phyloP scores from a whole-genome alignment of 2,888 invertebrate genomes.

The Sycophila texana region DNA sequence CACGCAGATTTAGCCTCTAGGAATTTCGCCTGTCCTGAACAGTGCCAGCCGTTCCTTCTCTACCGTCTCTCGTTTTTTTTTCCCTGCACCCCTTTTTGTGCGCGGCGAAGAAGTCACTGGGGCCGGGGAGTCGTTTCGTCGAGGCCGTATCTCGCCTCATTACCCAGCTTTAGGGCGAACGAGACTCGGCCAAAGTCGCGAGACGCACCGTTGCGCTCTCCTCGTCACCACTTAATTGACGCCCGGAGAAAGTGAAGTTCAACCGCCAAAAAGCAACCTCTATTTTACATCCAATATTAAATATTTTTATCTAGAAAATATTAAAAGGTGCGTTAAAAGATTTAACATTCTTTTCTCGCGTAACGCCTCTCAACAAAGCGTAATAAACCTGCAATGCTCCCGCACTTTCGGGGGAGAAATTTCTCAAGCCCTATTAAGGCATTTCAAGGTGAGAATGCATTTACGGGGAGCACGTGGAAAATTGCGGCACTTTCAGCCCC shows the following conservation, averaged over 20 bases:
- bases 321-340: too few relatives aligned
- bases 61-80: slow-evolving; percentile 14
- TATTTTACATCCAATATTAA: neutral
- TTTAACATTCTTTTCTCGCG: neutral
- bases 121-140: slow-evolving; percentile 16
- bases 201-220: slow-evolving; percentile 1
- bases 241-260: neutral
- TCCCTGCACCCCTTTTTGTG: neutral
- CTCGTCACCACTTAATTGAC: neutral
- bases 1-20: slow-evolving; percentile 18
- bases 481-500: slow-evolving; percentile 2
- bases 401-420: slow-evolving; percentile 23
- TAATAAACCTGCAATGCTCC: too few relatives aligned
- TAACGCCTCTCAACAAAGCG: neutral
- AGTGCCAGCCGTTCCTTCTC: slow-evolving; percentile 10
- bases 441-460: slow-evolving; percentile 30
- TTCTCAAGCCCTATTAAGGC: slow-evolving; percentile 38
- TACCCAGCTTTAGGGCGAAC: slow-evolving; percentile 60
- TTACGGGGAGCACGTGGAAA: slow-evolving; percentile 16
- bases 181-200: neutral
- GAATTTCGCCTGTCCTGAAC: slow-evolving; percentile 15
- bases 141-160: slow-evolving; percentile 70
- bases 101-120: slow-evolving; percentile 55
- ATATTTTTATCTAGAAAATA: too few relatives aligned
- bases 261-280: neutral